A percentile compares a stretch with the other conserved stretches of the same genome.
phyloP scores from a whole-genome alignment of 2,888 invertebrate species.

The Agonopterix heracliana region DNA sequence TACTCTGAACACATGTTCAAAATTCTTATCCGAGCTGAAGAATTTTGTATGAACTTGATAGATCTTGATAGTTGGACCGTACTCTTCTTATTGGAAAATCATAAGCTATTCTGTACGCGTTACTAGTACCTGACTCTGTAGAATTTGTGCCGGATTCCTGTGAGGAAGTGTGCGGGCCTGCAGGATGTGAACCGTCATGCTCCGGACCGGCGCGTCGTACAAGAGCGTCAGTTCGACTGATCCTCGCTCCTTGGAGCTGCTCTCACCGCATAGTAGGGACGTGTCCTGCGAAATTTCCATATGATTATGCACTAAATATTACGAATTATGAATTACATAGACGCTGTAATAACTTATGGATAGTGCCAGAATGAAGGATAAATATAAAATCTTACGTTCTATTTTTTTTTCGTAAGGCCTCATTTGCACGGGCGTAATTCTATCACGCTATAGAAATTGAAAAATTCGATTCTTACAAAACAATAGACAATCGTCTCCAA shows the following conservation, averaged over 20 bases:
- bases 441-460: not conserved
- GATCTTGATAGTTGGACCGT: too few relatives aligned
- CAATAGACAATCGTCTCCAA: too few relatives aligned
- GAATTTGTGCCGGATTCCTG: conserved; percentile 59
- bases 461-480: too few relatives aligned
- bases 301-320: too few relatives aligned
- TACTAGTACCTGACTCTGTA: conserved; percentile 54
- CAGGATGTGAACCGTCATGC: conserved; percentile 94
- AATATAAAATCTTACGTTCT: not conserved
- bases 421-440: too few relatives aligned
- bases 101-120: not conserved
- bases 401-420: not conserved
- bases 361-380: not conserved
- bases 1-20: too few relatives aligned
- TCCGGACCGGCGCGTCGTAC: conserved; percentile 93
- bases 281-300: conserved; percentile 63
- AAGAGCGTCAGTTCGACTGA: conserved; percentile 91
- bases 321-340: too few relatives aligned
- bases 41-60: too few relatives aligned
- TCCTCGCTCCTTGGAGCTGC: conserved; percentile 79
- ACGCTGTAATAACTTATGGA: not conserved
- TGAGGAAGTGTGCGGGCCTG: conserved; percentile 88
- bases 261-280: conserved; percentile 64
- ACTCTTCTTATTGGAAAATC: too few relatives aligned
- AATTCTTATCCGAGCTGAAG: too few relatives aligned